Base-by-base conservation (phyloP, 2,113 vertebrate genomes). In the Mastomys natalensis region DNA sequence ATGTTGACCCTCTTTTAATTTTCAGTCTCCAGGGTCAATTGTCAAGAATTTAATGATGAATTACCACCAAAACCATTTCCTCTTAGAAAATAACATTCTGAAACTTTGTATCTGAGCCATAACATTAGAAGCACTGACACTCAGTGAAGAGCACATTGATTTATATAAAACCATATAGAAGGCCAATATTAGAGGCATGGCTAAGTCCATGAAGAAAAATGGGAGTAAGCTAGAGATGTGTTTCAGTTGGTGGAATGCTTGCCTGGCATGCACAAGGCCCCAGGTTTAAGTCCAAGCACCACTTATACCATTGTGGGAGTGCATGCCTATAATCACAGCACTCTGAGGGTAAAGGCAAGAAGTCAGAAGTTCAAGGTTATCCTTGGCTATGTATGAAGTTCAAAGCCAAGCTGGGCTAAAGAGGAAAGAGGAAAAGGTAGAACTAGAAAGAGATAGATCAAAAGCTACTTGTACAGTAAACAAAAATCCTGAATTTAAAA, bases 31-130 rank as follows among this genome's bases (percentile, higher is more conserved):
- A 73, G 16, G 64, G 55, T 77, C 90, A 87, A 31, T 8, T 90
- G 24, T 51, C 11, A 94, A 93, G 58, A 51, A 91, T 22, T 43
- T 90, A 40, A 93, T 95, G 45, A 92, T 66, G 45, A 92, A 93
- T 64, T 68, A 58, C 45, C 58, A 68, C 53, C 31, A 26, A 53
- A 74, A 34, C 10, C 21, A 78, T 87, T 76, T 51, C 81, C 37
- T 82, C 62, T 37, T 58, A 58, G 85, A 29, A 81, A 87, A 89
- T 37, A 72, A n/a, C 37, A 87, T 85, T 85, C 82, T 62, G 21
- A 94, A 74, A 29, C 7, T 43, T 58, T 24, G 26, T 11, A 4
- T 85, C 60, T n/a, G 64, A 86, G 34, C 48, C 26, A n/a, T 43
- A 12, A 1, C 12, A 16, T 64, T 84, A 12, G 24, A 40, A 95